Evolutionary conservation across 2,888 invertebrate species (phyloP).

Genomic region (Eupithecia vulgata): DNA sequence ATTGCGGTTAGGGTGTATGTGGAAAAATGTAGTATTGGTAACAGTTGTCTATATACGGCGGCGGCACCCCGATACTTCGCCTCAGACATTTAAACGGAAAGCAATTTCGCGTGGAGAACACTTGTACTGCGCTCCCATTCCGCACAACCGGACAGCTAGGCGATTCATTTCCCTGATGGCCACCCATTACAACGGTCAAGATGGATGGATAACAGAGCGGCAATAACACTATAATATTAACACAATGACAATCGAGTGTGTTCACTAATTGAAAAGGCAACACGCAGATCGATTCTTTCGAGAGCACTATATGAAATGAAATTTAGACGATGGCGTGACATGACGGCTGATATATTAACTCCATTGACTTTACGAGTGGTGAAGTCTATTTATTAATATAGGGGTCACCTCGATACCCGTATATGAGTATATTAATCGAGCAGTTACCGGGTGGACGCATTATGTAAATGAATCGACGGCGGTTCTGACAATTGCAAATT

Average conservation of each 20-base stretch:
- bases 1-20: conserved; percentile 39
- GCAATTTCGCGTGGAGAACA: conserved; percentile 71
- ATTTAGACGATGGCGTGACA: conserved; percentile 69
- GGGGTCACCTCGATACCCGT: conserved; percentile 64
- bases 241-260: conserved; percentile 77
- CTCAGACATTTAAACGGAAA: conserved; percentile 70
- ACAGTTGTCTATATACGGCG: conserved; percentile 55
- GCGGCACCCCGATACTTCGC: conserved; percentile 64
- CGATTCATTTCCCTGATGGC: conserved; percentile 82
- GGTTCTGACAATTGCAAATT: conserved; percentile 45
- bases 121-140: conserved; percentile 68
- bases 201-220: conserved; percentile 80
- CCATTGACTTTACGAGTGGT: conserved; percentile 77
- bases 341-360: conserved; percentile 77
- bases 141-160: conserved; percentile 63
- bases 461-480: conserved; percentile 52
- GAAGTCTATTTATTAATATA: conserved; percentile 80
- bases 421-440: conserved; percentile 65
- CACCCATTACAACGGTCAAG: conserved; percentile 80
- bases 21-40: conserved; percentile 47
- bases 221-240: conserved; percentile 77
- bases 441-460: conserved; percentile 53
- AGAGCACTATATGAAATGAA: conserved; percentile 83
- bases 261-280: conserved; percentile 82
- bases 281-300: conserved; percentile 73